A percentile compares a stretch with the other conserved stretches of the same genome.
These are phyloP conservation scores for Parascotia fuliginaria DNA, from an alignment of 2,888 invertebrate species.

Conservation along the genomic window DNA sequence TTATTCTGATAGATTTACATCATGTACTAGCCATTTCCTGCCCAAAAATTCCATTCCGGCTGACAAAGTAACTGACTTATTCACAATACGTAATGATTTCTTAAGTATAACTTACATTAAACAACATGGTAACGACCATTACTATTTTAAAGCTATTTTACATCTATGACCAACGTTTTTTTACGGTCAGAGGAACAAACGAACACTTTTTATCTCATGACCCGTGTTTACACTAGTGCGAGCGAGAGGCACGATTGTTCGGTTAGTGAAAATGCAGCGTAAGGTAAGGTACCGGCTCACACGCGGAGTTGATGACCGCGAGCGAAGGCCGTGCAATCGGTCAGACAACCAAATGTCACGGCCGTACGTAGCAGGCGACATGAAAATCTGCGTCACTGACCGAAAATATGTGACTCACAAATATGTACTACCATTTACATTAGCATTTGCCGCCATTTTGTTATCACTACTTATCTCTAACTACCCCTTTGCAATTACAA, in stretches of 20 bases:
- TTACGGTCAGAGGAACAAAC: constrained; percentile 48
- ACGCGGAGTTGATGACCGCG: constrained; percentile 82
- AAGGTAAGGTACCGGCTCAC: constrained; percentile 68
- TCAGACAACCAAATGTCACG: constrained; percentile 84
- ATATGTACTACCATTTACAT: constrained; percentile 35
- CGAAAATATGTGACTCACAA: constrained; percentile 77
- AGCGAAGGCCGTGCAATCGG: constrained; percentile 83
- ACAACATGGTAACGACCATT: constrained; percentile 49
- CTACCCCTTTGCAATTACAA: constrained; percentile 40
- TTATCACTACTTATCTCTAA: constrained; percentile 24
- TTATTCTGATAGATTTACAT: constrained; percentile 52
- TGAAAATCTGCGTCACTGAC: constrained; percentile 78
- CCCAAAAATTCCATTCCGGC: constrained; percentile 51
- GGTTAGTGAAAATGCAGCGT: constrained; percentile 63
- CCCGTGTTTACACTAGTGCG: constrained; percentile 46
- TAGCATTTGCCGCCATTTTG: constrained; percentile 52
- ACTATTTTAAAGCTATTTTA: constrained; percentile 46
- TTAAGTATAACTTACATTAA: constrained; percentile 46
- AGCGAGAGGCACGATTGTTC: constrained; percentile 50
- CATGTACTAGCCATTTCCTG: constrained; percentile 53
- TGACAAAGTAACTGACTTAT: constrained; percentile 35
- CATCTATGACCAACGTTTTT: constrained; percentile 44
- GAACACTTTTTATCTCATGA: constrained; percentile 50
- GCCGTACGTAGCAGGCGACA: constrained; percentile 72
- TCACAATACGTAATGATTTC: constrained; percentile 48